These are phyloP conservation scores for Acronicta alni DNA, from an alignment of 2,888 invertebrate genomes.

Conservation along the genomic window DNA sequence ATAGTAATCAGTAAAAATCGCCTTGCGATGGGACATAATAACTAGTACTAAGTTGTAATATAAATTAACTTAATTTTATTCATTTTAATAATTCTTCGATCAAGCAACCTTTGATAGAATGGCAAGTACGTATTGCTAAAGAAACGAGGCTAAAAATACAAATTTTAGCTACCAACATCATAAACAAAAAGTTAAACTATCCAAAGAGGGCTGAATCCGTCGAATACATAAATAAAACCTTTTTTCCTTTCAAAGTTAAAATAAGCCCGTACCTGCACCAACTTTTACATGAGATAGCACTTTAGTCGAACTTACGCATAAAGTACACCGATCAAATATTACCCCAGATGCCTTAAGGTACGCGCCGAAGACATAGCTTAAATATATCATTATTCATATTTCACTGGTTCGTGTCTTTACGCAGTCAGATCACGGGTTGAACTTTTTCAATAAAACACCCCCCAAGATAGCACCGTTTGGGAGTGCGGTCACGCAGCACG, in stretches of 20 bases:
- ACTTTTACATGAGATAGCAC: slow-evolving; percentile 36
- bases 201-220: slow-evolving; percentile 6
- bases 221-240: slow-evolving; percentile 17
- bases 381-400: slow-evolving; percentile 87
- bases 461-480: slow-evolving; percentile 72
- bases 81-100: too few species aligned
- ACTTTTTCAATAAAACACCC: slow-evolving; percentile 89
- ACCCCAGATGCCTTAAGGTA: slow-evolving; percentile 63
- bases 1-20: too few species aligned
- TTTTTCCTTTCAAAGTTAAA: slow-evolving; percentile 19
- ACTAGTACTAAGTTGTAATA: too few species aligned
- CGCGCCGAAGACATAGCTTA: slow-evolving; percentile 52
- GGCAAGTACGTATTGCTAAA: too few species aligned
- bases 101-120: too few species aligned
- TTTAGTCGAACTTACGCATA: slow-evolving; percentile 45
- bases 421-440: slow-evolving; percentile 84
- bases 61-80: too few species aligned
- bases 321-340: slow-evolving; percentile 60
- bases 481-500: slow-evolving; percentile 84
- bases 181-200: slow-evolving; percentile 13
- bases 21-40: too few species aligned
- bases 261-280: slow-evolving; percentile 15
- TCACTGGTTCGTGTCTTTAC: slow-evolving; percentile 71
- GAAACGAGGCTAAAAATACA: too few species aligned
- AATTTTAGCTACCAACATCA: not conserved